Evolutionary conservation across 2,113 vertebrate species (phyloP), one percentile per base, ranked within the genome.

Genomic region (Osmerus mordax): DNA sequence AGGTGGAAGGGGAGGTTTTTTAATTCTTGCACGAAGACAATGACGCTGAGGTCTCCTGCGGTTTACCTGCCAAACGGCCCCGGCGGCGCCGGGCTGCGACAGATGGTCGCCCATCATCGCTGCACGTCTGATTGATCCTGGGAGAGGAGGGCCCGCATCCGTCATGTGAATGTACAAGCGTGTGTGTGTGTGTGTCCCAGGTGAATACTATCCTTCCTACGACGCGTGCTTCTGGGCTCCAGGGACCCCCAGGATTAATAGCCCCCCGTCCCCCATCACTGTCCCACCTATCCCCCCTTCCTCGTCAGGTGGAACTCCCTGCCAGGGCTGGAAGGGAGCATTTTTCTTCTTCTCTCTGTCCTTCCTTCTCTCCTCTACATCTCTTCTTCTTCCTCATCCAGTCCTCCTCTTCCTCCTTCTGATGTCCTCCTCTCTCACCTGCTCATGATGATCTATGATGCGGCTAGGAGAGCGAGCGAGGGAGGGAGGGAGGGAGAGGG

Each of bases 121-220:
- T 82, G 86, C 88, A 90, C 85, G 77, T 90, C 86, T 93, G 93
- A 95, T 93, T 92, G 92, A 93, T 94, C 86, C 87, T 83, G 82
- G 87, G 86, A 86, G 28, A 60, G 62, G 32, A 21, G 60, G 65
- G 72, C 58, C 67, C 58, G 66, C 53, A 66, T 25, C 21, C 1
- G 1, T 29, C 69, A 70, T 56, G 64, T 14, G 56, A 47, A 56
- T 15, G 72, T 23, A 70, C 70, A 62, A 28, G 51, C 69, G 76
- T 15, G 28, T 25, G 68, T 71, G 25, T 21, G 83, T 67, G 75
- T 86, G 78, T 84, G 88, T 77, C 82, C 76, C 72, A 81, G 77
- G 83, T 89, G 89, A 84, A 83, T 69, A 76, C 68, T 23, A 75
- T 71, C 25, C 36, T 63, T 62, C 15, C 54, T 23, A 62, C 78